phyloP scores from a whole-genome alignment of 92 coral and sea anemone genomes.

The Bergia sp. region DNA sequence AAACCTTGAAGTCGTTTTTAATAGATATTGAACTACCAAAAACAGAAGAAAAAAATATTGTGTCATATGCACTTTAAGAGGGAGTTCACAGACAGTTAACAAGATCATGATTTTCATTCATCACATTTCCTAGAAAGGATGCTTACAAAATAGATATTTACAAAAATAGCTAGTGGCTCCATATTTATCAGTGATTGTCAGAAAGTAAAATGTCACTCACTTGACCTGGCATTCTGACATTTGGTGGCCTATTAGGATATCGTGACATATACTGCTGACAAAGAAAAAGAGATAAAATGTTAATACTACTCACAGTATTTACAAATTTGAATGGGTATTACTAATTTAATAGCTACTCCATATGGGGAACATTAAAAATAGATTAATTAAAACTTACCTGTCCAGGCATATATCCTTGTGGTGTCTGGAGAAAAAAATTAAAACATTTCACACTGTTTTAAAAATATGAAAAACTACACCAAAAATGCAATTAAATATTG shows the following conservation, averaged over 20 bases:
- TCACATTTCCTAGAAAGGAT: too few relatives aligned
- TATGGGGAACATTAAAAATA: not conserved
- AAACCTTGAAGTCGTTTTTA: too few relatives aligned
- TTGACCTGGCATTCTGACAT: constrained; percentile 98
- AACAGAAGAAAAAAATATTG: too few relatives aligned
- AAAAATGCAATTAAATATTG: too few relatives aligned
- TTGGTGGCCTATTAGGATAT: constrained; percentile 90
- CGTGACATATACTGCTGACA: constrained; percentile 89
- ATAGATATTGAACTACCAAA: too few relatives aligned
- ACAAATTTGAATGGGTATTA: not conserved
- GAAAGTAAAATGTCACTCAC: constrained; percentile 28
- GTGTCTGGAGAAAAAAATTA: constrained; percentile 58
- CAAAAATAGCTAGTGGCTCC: too few relatives aligned
- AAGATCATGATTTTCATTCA: too few relatives aligned
- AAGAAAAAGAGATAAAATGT: not conserved
- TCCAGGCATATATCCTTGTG: constrained; percentile 93
- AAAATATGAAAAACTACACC: not conserved
- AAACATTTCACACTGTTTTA: too few relatives aligned
- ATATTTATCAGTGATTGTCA: too few relatives aligned
- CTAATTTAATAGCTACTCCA: not conserved
- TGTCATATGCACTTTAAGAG: too few relatives aligned
- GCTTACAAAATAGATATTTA: too few relatives aligned
- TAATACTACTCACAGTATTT: not conserved
- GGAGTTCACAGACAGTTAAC: too few relatives aligned
- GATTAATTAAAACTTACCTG: constrained; percentile 60